A percentile compares a stretch with the other conserved stretches of the same genome.
These are phyloP conservation scores for Pipra filicauda DNA, from an alignment of 2,113 vertebrate genomes.

Conservation along the genomic window DNA sequence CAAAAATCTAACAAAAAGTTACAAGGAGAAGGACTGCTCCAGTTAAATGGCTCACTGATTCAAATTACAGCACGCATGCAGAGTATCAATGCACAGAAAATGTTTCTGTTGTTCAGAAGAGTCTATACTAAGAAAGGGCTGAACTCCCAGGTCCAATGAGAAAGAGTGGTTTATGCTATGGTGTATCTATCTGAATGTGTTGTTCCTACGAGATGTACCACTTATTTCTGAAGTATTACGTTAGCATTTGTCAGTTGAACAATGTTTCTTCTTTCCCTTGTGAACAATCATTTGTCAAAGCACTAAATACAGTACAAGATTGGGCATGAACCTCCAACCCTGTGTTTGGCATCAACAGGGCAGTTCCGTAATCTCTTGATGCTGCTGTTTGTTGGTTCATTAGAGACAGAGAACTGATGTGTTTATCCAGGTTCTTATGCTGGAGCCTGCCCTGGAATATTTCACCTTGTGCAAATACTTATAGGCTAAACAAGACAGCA, in stretches of 20 bases:
- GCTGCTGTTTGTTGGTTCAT: not conserved
- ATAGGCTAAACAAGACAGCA: not conserved
- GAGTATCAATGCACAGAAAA: rapidly evolving
- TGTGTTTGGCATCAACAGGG: not conserved
- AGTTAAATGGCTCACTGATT: not conserved
- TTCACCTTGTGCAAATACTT: not conserved
- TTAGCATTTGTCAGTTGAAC: not conserved
- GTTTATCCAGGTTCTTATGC: not conserved
- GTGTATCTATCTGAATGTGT: not conserved
- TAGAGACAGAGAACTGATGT: not conserved
- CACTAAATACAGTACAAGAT: not conserved
- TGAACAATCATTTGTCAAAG: not conserved
- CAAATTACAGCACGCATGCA: not conserved
- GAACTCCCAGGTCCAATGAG: not conserved
- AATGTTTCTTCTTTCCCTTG: not conserved
- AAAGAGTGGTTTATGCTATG: not conserved
- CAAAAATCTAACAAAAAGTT: not conserved
- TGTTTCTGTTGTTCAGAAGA: not conserved
- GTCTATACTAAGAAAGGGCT: not conserved
- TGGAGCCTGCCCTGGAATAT: not conserved
- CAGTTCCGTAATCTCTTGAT: rapidly evolving
- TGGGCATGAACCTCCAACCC: not conserved
- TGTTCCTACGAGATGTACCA: not conserved
- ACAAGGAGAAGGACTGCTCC: not conserved
- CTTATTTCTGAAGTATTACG: not conserved